Evolutionary conservation across 2,113 vertebrate genomes (phyloP).

Genomic region (Corythornis vintsioides): DNA sequence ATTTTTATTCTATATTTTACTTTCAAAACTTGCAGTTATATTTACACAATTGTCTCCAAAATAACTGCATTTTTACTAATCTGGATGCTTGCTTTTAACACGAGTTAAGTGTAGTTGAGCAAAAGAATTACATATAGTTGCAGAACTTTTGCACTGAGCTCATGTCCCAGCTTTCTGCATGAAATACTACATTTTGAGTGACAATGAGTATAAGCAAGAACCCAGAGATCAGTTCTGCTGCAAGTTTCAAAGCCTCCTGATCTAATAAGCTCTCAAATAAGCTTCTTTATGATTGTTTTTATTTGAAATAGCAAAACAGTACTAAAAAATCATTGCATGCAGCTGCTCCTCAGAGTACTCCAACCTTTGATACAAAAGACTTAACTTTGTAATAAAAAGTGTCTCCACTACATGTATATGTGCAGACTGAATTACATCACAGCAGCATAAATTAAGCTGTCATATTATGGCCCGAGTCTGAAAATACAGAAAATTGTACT

Average conservation of each 20-base stretch:
- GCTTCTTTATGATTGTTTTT: not conserved
- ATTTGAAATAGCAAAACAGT: not conserved
- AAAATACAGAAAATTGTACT: not conserved
- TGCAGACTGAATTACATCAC: not conserved
- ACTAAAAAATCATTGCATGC: accelerated
- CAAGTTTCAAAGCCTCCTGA: not conserved
- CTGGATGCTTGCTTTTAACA: not conserved
- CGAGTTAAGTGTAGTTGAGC: not conserved
- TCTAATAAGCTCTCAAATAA: not conserved
- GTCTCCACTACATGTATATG: too few species aligned
- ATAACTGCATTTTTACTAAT: not conserved
- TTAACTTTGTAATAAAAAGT: not conserved
- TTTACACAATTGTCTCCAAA: not conserved
- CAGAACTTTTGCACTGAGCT: not conserved
- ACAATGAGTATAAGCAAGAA: not conserved
- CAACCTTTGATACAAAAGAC: too few species aligned
- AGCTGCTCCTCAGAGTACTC: accelerated
- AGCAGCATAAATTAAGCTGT: not conserved
- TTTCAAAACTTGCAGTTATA: not conserved
- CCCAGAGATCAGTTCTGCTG: not conserved
- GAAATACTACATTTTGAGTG: not conserved
- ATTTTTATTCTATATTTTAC: not conserved
- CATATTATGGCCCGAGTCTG: not conserved
- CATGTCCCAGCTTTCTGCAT: accelerated
- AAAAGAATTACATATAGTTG: not conserved